phyloP scores from a whole-genome alignment of 2,888 invertebrate species.

The Caenorhabditis imperialis region DNA sequence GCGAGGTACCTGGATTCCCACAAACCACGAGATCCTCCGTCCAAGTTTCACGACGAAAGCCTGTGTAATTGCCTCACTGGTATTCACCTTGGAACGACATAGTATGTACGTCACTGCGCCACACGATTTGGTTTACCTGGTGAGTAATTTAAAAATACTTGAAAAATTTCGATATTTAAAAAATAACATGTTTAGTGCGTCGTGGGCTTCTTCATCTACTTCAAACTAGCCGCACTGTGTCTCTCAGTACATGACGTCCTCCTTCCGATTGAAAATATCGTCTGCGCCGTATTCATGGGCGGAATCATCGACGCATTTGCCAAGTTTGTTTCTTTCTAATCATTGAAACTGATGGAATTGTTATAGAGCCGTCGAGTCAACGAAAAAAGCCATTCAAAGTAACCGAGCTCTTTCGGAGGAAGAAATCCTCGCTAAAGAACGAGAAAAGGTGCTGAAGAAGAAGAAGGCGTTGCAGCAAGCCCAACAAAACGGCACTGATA shows the following conservation, averaged over 20 bases:
- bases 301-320: slow-evolving; percentile 96
- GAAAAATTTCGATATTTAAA: too few species aligned
- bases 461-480: slow-evolving; percentile 35
- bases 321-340: slow-evolving; percentile 54
- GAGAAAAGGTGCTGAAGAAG: slow-evolving; percentile 41
- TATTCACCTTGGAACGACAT: slow-evolving; percentile 96
- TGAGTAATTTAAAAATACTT: slow-evolving; percentile 81
- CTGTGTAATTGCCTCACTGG: slow-evolving; percentile 89
- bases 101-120: slow-evolving; percentile 96
- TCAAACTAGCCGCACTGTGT: slow-evolving; percentile 90
- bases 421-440: slow-evolving; percentile 42
- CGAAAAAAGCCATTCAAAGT: slow-evolving; percentile 49
- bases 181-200: slow-evolving; percentile 72
- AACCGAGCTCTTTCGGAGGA: slow-evolving; percentile 42
- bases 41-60: slow-evolving; percentile 90
- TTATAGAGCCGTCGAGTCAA: slow-evolving; percentile 60
- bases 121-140: slow-evolving; percentile 94
- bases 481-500: slow-evolving; percentile 45
- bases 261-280: slow-evolving; percentile 96
- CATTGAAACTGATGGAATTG: background rate
- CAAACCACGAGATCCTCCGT: slow-evolving; percentile 97
- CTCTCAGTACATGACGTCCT: slow-evolving; percentile 98
- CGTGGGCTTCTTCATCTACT: slow-evolving; percentile 78
- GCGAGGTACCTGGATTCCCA: slow-evolving; percentile 97
- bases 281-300: slow-evolving; percentile 95